A percentile compares a stretch with the other conserved stretches of the same genome.
These are phyloP conservation scores for Drosophila prolongata DNA, from an alignment of 2,888 invertebrate genomes.

Conservation along the genomic window DNA sequence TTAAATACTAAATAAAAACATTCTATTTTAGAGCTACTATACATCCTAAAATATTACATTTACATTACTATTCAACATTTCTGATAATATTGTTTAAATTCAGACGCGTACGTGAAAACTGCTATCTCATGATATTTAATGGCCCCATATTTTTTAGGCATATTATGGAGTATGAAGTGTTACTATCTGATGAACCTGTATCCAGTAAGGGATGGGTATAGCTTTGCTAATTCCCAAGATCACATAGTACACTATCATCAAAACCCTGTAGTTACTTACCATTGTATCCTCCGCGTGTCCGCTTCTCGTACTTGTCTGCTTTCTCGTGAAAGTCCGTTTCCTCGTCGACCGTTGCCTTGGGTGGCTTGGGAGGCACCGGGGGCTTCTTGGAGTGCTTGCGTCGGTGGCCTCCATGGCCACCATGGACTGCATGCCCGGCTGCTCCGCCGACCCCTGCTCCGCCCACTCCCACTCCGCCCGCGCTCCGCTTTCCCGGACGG, in stretches of 20 bases:
- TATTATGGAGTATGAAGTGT: not conserved
- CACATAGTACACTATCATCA: not conserved
- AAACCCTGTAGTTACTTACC: not conserved
- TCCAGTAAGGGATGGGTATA: not conserved
- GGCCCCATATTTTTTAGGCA: too few species aligned
- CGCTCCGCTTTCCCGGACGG: not conserved
- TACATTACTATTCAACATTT: too few species aligned
- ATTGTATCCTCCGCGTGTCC: slow-evolving; percentile 13
- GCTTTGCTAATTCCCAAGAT: not conserved
- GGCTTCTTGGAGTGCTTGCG: slow-evolving; percentile 8
- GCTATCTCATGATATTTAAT: too few species aligned
- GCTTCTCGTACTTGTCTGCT: not conserved
- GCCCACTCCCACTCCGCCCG: not conserved
- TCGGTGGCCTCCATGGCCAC: not conserved
- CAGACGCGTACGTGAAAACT: too few species aligned
- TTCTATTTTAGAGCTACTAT: too few species aligned
- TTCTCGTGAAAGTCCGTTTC: not conserved
- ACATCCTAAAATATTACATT: too few species aligned
- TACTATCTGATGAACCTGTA: not conserved
- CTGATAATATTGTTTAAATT: too few species aligned
- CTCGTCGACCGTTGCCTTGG: not conserved
- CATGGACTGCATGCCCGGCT: not conserved
- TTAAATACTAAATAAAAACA: too few species aligned
- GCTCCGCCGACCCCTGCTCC: not conserved
- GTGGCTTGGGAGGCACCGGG: not conserved